Conservation (phyloP, 2,113 vertebrate genomes). For the Chaetops frenatus region DNA sequence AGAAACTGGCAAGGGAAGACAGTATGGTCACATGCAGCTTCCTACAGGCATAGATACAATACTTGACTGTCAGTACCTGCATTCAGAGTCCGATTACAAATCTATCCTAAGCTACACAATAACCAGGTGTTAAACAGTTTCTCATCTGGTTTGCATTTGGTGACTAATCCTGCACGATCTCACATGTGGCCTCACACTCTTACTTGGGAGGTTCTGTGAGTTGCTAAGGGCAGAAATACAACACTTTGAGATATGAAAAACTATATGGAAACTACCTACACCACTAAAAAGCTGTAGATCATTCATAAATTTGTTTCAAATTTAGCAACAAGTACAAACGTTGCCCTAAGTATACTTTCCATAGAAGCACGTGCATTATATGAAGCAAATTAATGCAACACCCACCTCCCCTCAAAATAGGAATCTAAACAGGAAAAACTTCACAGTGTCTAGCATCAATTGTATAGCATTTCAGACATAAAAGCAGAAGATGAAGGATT, state of each 20-base stretch:
- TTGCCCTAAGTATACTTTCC: background rate
- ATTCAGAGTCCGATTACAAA: background rate
- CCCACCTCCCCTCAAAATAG: background rate
- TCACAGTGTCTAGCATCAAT: background rate
- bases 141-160: background rate
- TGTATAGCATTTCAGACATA: background rate
- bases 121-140: background rate
- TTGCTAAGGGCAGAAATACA: background rate
- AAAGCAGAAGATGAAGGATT: background rate
- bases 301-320: background rate
- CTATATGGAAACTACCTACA: background rate
- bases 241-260: background rate
- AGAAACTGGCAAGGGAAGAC: background rate
- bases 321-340: background rate
- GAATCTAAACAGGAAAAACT: background rate
- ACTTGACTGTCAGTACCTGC: background rate
- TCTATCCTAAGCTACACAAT: background rate
- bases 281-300: background rate
- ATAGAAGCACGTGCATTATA: background rate
- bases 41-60: background rate
- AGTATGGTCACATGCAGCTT: background rate
- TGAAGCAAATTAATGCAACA: background rate
- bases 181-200: background rate
- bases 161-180: background rate
- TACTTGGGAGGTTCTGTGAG: background rate